Conservation (phyloP, 2,113 vertebrate genomes). For the Oryzias javanicus region DNA sequence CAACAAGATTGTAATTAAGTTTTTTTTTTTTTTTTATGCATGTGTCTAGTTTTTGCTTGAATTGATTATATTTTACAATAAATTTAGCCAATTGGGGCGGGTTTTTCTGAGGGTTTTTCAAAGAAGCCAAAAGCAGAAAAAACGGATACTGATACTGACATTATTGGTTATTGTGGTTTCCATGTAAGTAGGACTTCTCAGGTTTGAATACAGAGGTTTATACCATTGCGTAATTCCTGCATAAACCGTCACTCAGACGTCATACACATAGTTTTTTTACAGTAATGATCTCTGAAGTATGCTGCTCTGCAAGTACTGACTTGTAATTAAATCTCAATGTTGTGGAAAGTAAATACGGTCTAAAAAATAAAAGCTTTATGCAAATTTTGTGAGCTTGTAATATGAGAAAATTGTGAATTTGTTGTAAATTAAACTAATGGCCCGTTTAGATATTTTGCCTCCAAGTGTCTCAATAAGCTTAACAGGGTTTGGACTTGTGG, state of each 20-base stretch:
- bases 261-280: background rate
- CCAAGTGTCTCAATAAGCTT: slow-evolving; percentile 9
- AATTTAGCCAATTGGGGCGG: background rate
- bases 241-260: background rate
- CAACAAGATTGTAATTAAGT: background rate
- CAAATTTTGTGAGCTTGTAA: no score
- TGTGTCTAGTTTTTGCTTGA: background rate
- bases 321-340: no score
- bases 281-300: background rate
- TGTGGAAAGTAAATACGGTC: no score
- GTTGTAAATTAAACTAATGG: background rate
- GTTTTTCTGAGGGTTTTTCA: background rate
- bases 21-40: background rate
- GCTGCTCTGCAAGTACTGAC: background rate
- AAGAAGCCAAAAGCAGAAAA: background rate
- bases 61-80: background rate
- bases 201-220: no score
- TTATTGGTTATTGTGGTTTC: no score
- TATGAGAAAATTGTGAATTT: no score
- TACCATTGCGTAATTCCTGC: background rate
- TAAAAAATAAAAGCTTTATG: no score
- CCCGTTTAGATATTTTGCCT: background rate
- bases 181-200: no score
- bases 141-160: background rate
- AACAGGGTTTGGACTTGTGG: background rate